phyloP scores from a whole-genome alignment of 2,888 invertebrate genomes.

The Tillus elongatus region DNA sequence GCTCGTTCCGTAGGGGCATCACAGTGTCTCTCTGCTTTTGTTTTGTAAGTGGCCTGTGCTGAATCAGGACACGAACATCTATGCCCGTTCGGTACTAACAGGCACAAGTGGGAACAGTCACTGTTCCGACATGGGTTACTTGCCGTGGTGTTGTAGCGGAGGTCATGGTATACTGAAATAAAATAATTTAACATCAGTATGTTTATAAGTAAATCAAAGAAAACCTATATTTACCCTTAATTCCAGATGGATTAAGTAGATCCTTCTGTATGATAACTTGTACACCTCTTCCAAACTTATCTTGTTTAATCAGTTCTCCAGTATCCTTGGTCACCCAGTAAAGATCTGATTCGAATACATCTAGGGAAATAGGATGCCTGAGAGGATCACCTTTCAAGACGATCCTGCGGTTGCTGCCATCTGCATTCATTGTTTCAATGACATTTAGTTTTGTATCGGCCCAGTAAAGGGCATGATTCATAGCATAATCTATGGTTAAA shows the following conservation, averaged over 20 bases:
- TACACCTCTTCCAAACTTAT: constrained; percentile 95
- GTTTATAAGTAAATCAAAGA: neutral
- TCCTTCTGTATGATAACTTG: constrained; percentile 74
- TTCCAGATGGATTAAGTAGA: constrained; percentile 75
- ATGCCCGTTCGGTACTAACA: constrained; percentile 79
- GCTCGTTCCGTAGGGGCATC: constrained; percentile 75
- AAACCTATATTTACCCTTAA: constrained; percentile 57
- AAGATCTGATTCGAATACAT: constrained; percentile 86
- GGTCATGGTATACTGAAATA: constrained; percentile 64
- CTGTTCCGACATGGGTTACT: constrained; percentile 59
- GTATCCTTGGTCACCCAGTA: constrained; percentile 90
- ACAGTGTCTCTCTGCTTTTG: constrained; percentile 60
- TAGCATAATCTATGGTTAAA: constrained; percentile 79
- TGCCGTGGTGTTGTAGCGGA: constrained; percentile 70
- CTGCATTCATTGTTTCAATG: constrained; percentile 76
- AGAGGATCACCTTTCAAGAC: constrained; percentile 65
- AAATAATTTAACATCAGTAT: constrained; percentile 15
- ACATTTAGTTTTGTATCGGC: constrained; percentile 87
- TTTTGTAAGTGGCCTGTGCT: constrained; percentile 42
- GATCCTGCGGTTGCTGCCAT: constrained; percentile 67
- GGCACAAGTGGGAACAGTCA: constrained; percentile 86
- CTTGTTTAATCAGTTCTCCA: constrained; percentile 80
- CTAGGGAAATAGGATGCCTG: constrained; percentile 76
- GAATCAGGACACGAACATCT: constrained; percentile 86
- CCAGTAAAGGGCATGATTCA: constrained; percentile 90